Conservation (phyloP, 2,113 vertebrate genomes). For the Eptesicus fuscus region DNA sequence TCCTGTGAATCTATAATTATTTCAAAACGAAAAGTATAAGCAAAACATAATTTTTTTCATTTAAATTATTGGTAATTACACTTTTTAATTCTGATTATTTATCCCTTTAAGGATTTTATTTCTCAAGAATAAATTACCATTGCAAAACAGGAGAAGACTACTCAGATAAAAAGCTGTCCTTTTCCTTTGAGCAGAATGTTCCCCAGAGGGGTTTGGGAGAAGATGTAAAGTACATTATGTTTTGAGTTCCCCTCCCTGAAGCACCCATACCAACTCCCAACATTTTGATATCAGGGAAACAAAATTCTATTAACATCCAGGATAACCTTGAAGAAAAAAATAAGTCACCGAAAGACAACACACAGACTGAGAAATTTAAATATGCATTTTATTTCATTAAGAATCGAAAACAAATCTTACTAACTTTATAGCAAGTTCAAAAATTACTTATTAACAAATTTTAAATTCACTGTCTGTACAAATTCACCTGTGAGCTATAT, state of each 20-base stretch:
- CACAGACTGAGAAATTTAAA: not conserved
- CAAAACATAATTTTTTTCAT: not conserved
- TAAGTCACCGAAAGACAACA: not conserved
- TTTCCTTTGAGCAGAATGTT: not conserved
- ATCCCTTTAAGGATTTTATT: not conserved
- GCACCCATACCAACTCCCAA: not conserved
- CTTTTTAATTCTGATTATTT: not conserved
- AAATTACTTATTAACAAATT: not conserved
- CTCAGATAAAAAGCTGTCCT: not conserved
- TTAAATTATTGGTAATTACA: not conserved
- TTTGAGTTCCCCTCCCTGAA: not conserved
- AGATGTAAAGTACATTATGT: not conserved
- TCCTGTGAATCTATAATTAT: not conserved
- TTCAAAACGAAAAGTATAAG: not conserved
- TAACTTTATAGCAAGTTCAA: constrained; percentile 14
- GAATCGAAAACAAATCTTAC: not conserved
- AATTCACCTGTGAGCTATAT: not conserved
- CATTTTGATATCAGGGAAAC: not conserved
- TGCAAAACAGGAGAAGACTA: not conserved
- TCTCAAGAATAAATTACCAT: not conserved
- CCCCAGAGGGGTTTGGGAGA: not conserved
- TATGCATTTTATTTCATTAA: not conserved
- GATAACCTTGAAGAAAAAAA: not conserved
- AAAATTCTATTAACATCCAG: not conserved
- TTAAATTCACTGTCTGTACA: not conserved